Conservation (phyloP, 2,113 vertebrate species). For the Phylloscopus whistleri region DNA sequence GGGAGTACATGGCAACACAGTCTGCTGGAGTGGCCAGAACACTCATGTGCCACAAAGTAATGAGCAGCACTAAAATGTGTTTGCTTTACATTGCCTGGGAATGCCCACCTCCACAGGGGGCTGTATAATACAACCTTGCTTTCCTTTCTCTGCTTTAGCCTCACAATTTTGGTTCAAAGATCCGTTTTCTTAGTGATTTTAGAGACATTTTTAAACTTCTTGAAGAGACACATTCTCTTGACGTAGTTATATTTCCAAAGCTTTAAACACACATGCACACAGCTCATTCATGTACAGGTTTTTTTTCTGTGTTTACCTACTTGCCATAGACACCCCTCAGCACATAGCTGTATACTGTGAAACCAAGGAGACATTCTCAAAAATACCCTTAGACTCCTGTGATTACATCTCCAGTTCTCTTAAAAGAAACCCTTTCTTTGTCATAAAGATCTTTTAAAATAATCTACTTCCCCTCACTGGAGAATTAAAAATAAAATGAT, state of each 20-base stretch:
- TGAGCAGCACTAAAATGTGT: background rate
- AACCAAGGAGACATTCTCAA: background rate
- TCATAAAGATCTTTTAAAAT: background rate
- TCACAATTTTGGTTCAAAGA: background rate
- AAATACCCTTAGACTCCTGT: background rate
- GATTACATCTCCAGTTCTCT: background rate
- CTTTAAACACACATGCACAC: rapidly evolving
- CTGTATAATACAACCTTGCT: background rate
- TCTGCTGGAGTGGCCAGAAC: background rate
- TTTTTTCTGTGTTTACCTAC: background rate
- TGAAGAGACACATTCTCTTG: background rate
- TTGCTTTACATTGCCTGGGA: background rate
- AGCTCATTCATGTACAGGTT: background rate
- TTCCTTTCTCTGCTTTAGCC: background rate
- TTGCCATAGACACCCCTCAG: background rate
- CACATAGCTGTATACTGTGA: background rate
- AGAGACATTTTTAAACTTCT: background rate
- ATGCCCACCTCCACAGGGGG: rapidly evolving
- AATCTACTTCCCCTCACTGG: background rate
- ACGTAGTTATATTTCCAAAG: background rate
- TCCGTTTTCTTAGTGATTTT: background rate
- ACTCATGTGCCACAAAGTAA: background rate
- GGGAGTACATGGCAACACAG: background rate
- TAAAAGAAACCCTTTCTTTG: background rate
- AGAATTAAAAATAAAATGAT: background rate